Base-by-base conservation (phyloP, 2,113 vertebrate genomes). In the Phrynosoma blainvillii region DNA sequence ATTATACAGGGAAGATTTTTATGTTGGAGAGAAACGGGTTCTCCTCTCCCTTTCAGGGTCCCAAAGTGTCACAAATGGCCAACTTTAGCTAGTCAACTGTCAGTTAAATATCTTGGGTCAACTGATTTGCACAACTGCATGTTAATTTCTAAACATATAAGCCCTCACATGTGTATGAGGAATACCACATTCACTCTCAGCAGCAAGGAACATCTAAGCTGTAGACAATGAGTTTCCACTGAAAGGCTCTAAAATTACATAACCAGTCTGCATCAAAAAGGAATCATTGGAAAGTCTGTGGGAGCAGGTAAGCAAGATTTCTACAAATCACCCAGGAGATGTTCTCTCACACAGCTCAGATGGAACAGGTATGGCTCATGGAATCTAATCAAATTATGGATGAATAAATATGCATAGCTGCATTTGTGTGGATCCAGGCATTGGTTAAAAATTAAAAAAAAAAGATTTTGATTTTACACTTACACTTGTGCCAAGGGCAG, bases 401-500 rank as follows among this genome's bases (percentile, higher is more conserved):
- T 27, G 25, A 52, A 8, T 47, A 27, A 52, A 78, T 18, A 54
- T 54, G 23, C 77, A 54, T 52, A 52, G 40, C 30, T 25, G 56
- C 30, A 76, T 27, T 9, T 75, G 54, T 70, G 12, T 0, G 36
- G 66, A 79, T 8, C 0, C 25, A 36, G 66, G 71, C 83, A 32
- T 1, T 77, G 4, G 56, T 85, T 59, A 21, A 47, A 2, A 40
- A 27, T 27, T 52, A 27, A 10, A 66, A 1, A n/a, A n/a, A n/a
- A n/a, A n/a, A n/a, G n/a, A 78, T 84, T 88, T 30, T 27, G 62
- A 42, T 52, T 40, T 79, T 12, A 2, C 91, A 95, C 93, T 95
- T 97, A 97, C 97, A 94, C 97, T 95, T 97, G 96, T 71, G 96
- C 95, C 95, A 97, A 95, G 93, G 97, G 95, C 94, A 97, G 93